Evolutionary conservation across 2,797 vertebrate genomes (phyloP).

Genomic region (Helarctos malayanus): DNA sequence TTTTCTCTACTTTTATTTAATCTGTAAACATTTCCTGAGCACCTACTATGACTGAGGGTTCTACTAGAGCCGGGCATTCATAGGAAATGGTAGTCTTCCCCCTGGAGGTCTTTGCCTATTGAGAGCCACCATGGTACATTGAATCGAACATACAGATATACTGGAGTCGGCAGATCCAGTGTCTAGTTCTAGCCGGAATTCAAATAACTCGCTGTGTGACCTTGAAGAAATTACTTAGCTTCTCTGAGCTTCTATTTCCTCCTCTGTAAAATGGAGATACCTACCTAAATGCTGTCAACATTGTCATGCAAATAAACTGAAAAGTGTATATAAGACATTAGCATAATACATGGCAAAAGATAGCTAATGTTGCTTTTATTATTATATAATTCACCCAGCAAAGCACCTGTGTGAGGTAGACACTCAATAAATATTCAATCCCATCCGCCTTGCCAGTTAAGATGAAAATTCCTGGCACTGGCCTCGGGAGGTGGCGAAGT

Average conservation of each 20-base stretch:
- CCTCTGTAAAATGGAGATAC: background rate
- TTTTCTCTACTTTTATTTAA: background rate
- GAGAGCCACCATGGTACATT: fast-evolving
- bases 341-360: background rate
- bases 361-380: background rate
- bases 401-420: background rate
- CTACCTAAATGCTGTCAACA: background rate
- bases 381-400: background rate
- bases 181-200: background rate
- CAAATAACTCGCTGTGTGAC: background rate
- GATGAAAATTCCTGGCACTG: background rate
- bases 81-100: background rate
- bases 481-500: background rate
- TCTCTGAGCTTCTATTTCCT: background rate
- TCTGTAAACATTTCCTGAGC: background rate
- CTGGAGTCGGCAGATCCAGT: background rate
- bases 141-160: background rate
- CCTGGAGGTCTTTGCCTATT: background rate
- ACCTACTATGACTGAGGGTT: background rate
- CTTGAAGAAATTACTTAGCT: background rate
- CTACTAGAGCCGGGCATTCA: background rate
- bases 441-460: background rate
- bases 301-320: background rate
- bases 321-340: background rate
- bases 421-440: background rate